Evolutionary conservation across 2,888 invertebrate species (phyloP), one percentile per base, ranked within the genome.

Genomic region (Drosophila sordidula): DNA sequence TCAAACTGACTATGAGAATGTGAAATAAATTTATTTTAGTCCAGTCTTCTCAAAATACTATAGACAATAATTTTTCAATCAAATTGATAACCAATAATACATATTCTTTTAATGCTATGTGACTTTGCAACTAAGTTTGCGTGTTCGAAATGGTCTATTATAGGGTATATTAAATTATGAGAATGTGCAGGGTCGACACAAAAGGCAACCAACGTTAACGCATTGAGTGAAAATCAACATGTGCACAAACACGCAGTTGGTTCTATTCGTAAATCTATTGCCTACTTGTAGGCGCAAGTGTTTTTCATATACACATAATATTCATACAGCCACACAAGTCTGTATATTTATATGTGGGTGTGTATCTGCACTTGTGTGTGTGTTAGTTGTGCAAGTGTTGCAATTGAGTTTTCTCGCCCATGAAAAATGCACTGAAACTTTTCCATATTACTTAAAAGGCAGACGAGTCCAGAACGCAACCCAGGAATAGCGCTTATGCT

Each of bases 201-300:
- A 47, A 55, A 50, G 59, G 52, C 57, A 51, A 14, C 41, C 68
- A 38, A 61, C 71, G 64, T 41, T 29, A 58, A 70, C 54, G 59
- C 59, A 58, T 57, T 70, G 75, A 70, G 72, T 61, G 69, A 66
- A 83, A 73, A 68, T 73, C 67, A 73, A 86, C 80, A 79, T 85
- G 69, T 75, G 61, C 62, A 63, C 72, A 69, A 76, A 69, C 61
- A 80, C 38, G 62, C 42, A 65, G 59, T 64, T 57, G 62, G 67
- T 62, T 70, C 77, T 58, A 51, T 56, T 75, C 51, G 41, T 56
- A 78, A 75, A 70, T 84, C 64, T 79, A 80, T 79, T 83, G 80
- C 80, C 77, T 71, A 80, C 83, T 82, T 75, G 75, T 70, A 80
- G 87, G 87, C 70, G 70, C 77, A 86, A 77, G 63, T 71, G 63